phyloP scores from a whole-genome alignment of 2,888 invertebrate genomes.

The Perithous albicinctus region DNA sequence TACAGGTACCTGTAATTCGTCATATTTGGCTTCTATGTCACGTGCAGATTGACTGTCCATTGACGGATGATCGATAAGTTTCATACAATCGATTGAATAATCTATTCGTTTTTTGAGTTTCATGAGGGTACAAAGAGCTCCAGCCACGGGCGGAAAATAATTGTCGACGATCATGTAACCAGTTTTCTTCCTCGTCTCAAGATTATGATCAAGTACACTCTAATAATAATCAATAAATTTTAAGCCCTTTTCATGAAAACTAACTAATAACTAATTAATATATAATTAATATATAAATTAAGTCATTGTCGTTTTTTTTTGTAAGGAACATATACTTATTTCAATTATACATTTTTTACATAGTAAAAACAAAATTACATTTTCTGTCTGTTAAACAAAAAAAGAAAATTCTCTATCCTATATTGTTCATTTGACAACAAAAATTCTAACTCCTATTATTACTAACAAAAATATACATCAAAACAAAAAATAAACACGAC shows the following conservation, averaged over 20 bases:
- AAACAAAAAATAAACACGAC: no score
- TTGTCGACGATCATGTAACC: slow-evolving; percentile 86
- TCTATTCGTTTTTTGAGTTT: slow-evolving; percentile 88
- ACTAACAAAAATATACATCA: no score
- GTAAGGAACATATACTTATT: no score
- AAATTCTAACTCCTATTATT: no score
- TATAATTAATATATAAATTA: no score
- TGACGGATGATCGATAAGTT: slow-evolving; percentile 89
- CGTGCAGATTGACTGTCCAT: slow-evolving; percentile 73
- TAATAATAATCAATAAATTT: slow-evolving; percentile 53
- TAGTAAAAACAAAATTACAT: no score
- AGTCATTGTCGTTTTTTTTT: no score
- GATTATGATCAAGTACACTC: slow-evolving; percentile 76
- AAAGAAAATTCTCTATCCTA: no score
- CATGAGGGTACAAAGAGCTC: slow-evolving; percentile 90
- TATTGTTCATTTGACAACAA: no score
- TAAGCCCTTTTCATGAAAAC: slow-evolving; percentile 17
- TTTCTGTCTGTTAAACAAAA: no score
- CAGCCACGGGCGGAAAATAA: slow-evolving; percentile 92
- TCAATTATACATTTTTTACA: no score
- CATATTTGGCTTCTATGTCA: slow-evolving; percentile 73
- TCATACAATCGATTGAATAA: slow-evolving; percentile 87
- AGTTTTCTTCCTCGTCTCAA: slow-evolving; percentile 60
- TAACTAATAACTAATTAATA: no score
- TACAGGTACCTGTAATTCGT: slow-evolving; percentile 76